A percentile compares a stretch with the other conserved stretches of the same genome.
Conservation (phyloP, 2,888 invertebrate species). For the Beris morrisii region DNA sequence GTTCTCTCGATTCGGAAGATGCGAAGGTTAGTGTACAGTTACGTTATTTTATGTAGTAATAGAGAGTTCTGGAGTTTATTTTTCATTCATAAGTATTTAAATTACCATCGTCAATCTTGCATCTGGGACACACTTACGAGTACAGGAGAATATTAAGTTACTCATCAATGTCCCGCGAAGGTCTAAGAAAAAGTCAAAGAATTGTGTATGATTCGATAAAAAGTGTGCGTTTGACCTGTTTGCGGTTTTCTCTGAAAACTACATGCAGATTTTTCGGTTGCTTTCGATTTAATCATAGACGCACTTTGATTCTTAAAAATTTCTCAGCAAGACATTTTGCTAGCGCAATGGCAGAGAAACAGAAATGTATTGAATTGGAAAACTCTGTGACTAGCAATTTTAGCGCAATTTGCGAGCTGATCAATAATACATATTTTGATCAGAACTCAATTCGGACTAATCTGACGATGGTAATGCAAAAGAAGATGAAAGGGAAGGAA, state of each 20-base stretch:
- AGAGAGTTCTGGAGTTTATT: neutral
- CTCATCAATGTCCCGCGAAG: slow-evolving; percentile 24
- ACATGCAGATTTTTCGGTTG: too few species aligned
- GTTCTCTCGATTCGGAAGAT: slow-evolving; percentile 59
- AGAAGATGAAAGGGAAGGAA: too few species aligned
- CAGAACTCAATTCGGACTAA: slow-evolving; percentile 38
- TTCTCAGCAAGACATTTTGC: slow-evolving; percentile 31
- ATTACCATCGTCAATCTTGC: slow-evolving; percentile 29
- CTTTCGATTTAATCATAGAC: neutral
- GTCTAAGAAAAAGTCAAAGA: slow-evolving; percentile 26
- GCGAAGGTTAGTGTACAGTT: slow-evolving; percentile 40
- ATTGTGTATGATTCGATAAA: too few species aligned
- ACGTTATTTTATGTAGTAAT: neutral
- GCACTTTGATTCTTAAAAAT: slow-evolving; percentile 1
- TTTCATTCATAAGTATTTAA: neutral
- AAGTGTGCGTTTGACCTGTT: too few species aligned
- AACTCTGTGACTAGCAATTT: slow-evolving; percentile 32
- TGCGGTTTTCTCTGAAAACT: too few species aligned
- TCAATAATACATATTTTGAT: slow-evolving; percentile 9
- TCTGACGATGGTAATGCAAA: slow-evolving; percentile 19
- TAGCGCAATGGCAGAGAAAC: slow-evolving; percentile 28
- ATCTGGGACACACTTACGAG: slow-evolving; percentile 33
- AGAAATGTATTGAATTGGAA: slow-evolving; percentile 29
- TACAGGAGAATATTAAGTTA: slow-evolving; percentile 9
- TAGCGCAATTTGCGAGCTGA: slow-evolving; percentile 36